These are phyloP conservation scores for Hypsibius dujardini DNA, from an alignment of 1,140 invertebrate species.

Conservation along the genomic window DNA sequence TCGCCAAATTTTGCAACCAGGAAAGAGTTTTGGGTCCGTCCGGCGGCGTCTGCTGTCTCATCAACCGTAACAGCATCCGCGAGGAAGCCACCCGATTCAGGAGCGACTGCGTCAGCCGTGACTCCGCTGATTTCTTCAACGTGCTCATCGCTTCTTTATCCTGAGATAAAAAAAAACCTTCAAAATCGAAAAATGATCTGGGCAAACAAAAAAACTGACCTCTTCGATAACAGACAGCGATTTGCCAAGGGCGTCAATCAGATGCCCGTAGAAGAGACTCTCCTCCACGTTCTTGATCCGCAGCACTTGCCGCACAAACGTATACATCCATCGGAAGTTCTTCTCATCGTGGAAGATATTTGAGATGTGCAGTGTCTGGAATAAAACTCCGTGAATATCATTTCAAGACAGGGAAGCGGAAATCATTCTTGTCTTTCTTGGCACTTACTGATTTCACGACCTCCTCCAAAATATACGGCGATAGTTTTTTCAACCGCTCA, in stretches of 20 bases:
- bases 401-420: neutral
- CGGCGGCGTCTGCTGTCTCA: neutral
- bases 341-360: constrained; percentile 9
- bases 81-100: neutral
- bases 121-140: neutral
- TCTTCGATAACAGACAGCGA: neutral
- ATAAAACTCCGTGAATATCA: neutral
- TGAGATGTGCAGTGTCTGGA: neutral
- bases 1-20: neutral
- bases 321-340: constrained; percentile 13
- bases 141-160: constrained; percentile 1
- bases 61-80: neutral
- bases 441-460: neutral
- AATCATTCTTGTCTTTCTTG: too few relatives aligned
- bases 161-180: neutral
- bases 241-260: constrained; percentile 5
- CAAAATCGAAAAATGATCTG: neutral
- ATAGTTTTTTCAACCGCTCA: constrained; percentile 11
- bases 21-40: neutral
- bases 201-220: neutral
- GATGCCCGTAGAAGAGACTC: constrained; percentile 9
- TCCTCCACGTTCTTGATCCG: constrained; percentile 2
- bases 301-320: neutral
- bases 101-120: neutral
- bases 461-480: constrained; percentile 11